phyloP scores from a whole-genome alignment of 2,888 invertebrate genomes.

The Tachina lurida region DNA sequence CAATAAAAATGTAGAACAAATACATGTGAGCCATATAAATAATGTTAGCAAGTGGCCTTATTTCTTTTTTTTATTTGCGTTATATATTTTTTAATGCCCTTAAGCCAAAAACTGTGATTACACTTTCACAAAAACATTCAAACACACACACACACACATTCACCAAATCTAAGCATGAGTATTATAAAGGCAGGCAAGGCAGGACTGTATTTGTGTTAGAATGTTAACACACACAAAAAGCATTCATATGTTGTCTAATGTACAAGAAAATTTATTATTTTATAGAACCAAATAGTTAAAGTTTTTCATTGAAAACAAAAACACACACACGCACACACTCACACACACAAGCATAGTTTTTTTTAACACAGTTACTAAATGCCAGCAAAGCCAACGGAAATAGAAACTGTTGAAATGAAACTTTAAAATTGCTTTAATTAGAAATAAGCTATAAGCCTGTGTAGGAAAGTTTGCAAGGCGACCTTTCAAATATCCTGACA shows the following conservation, averaged over 20 bases:
- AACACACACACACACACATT: background rate
- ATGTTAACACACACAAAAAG: background rate
- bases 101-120: conserved; percentile 65
- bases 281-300: background rate
- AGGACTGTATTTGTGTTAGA: conserved; percentile 1
- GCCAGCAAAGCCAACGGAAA: background rate
- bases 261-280: conserved; percentile 3
- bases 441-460: background rate
- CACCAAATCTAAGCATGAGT: background rate
- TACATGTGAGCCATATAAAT: conserved; percentile 39
- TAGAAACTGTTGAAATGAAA: background rate
- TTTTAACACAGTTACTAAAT: background rate
- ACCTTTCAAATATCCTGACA: no score
- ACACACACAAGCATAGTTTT: background rate
- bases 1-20: conserved; percentile 49
- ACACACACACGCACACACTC: no score
- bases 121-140: conserved; percentile 5
- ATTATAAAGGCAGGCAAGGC: background rate
- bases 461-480: background rate
- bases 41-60: conserved; percentile 66
- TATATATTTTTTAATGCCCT: conserved; percentile 58
- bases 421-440: background rate
- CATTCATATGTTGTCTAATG: background rate
- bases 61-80: conserved; percentile 42
- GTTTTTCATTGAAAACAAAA: background rate